A percentile compares a stretch with the other conserved stretches of the same genome.
These are phyloP conservation scores for Tyto alba DNA, from an alignment of 2,113 vertebrate genomes.

Conservation along the genomic window DNA sequence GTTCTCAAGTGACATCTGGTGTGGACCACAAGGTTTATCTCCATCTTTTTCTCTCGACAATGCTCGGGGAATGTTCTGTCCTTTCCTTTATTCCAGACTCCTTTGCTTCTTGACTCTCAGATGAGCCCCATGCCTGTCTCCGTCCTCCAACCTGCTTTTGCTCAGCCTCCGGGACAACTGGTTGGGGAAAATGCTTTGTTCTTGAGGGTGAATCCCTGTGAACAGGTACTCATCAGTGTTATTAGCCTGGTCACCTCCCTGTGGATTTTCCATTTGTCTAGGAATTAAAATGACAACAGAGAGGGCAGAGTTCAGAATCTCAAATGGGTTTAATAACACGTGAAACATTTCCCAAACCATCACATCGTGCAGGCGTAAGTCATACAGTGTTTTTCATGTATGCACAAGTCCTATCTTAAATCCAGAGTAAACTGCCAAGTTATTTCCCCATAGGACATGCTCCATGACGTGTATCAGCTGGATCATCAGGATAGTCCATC, in stretches of 20 bases:
- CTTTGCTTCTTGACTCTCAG: neutral
- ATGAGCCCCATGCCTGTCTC: neutral
- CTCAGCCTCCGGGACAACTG: neutral
- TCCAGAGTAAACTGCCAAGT: slow-evolving; percentile 3
- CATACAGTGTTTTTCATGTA: neutral
- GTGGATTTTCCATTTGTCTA: neutral
- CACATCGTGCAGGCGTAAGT: neutral
- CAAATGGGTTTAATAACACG: fast-evolving
- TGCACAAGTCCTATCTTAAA: neutral
- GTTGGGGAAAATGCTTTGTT: neutral
- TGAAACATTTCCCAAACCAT: neutral
- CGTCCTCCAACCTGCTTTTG: neutral
- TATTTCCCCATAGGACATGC: neutral
- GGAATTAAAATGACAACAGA: neutral
- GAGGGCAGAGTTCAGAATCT: neutral
- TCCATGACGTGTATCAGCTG: neutral
- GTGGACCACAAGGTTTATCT: neutral
- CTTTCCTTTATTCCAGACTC: neutral
- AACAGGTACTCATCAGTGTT: neutral
- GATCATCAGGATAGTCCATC: neutral
- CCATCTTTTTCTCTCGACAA: neutral
- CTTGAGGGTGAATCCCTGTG: neutral
- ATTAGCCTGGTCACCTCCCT: neutral
- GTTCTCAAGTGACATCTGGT: neutral
- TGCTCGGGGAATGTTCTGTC: neutral